Base-by-base conservation (phyloP, 1,140 invertebrate genomes). In the Oedothorax gibbosus region DNA sequence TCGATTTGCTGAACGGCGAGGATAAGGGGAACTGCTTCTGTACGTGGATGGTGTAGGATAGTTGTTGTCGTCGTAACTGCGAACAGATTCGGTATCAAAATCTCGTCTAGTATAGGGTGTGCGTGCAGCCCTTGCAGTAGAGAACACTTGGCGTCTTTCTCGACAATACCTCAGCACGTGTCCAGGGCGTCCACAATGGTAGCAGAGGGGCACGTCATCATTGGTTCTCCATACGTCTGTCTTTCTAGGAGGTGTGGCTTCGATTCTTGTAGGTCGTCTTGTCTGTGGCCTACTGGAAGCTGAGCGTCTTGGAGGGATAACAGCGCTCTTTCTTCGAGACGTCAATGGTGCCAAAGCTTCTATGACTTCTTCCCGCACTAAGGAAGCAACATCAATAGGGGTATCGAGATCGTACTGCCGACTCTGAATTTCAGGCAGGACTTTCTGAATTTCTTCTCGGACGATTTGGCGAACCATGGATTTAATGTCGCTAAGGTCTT, bases 171-270 rank as follows among this genome's bases (percentile, higher is more conserved):
- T 65, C 14, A 78, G 9, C 6, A 80, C 65, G 14, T 50, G 64
- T 57, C 77, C 51, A 9, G 65, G 51, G 9, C 18, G 18, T n/a
- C 65, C 53, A 9, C 77, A 80, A 64, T 57, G 65, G 53, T 69
- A 80, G 51, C 65, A 80, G 10, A 80, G 77, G 18, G 53, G 51
- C 0, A 66, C 77, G 54, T 78, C 51, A n/a, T 53, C 20, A 50
- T 66, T 18, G 51, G 60, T 78, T 49, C 76, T 78, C 76, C 76
- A 78, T 50, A 78, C 9, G n/a, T 66, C 6, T 50, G 68, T 18
- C n/a, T 3, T 56, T 14, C 12, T 56, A n/a, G 21, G 10, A 2
- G 50, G 7, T 14, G 10, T 4, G 6, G 20, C 2, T 7, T 50
- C 69, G 53, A 50, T 80, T 50, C 14, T 53, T 9, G 53, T 18